Base-by-base conservation (phyloP, 1,140 invertebrate genomes). In the Holcopasites calliopsidis region DNA sequence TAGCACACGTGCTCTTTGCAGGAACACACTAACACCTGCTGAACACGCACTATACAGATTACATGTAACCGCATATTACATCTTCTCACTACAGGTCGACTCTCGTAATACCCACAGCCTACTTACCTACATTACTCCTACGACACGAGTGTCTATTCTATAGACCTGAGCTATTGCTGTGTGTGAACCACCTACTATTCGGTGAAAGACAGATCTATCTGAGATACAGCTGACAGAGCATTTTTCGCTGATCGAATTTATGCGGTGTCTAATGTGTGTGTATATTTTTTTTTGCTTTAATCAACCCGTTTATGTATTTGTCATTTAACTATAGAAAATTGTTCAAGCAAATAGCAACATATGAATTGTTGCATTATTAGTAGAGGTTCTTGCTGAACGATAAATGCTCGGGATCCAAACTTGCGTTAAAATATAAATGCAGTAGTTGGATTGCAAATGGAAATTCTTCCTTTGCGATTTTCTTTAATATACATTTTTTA, bases 111-210 rank as follows among this genome's bases (percentile, higher is more conserved):
- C 87, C 82, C 86, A 86, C 88, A 91, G 88, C 89, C 89, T 87
- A 91, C 90, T 91, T 91, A 91, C 90, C 90, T 91, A 91, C 89
- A 91, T 91, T 90, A 91, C 70, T 54, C 76, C 44, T 66, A 35
- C 71, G 40, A 44, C 28, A 18, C 11, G 21, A 54, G 28, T 10
- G 18, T 62, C 33, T 65, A 44, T 65, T 35, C 40, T n/a, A 54
- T 52, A 73, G 38, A 40, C 38, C 50, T 35, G 3, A 11, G 10
- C 26, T 73, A 42, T 28, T 44, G 16, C 62, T 7, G 21, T 74
- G 40, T 74, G 71, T 57, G 71, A 74, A 74, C 62, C 62, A 74
- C 31, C 62, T 66, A 66, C 50, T 74, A 49, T 57, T 66, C 50
- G 57, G 47, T 44, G 71, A 55, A 74, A 33, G 65, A 50, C 31